These are phyloP conservation scores for Brachionus plicatilis DNA, from an alignment of 1,140 invertebrate genomes.

Conservation along the genomic window DNA sequence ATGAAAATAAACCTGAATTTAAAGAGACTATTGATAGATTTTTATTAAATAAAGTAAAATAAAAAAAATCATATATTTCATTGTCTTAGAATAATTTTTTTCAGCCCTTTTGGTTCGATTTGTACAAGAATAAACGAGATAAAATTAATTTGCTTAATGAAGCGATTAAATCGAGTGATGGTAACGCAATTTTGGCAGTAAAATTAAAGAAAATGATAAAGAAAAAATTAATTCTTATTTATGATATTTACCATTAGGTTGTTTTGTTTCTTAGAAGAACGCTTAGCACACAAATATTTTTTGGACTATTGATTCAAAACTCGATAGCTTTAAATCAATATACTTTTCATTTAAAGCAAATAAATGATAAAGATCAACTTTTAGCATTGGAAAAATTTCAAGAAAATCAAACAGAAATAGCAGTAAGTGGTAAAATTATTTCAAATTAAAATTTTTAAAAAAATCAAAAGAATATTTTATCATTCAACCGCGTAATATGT, in stretches of 20 bases:
- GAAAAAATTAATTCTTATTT: not conserved
- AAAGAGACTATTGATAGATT: not conserved
- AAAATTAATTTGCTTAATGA: slow-evolving; percentile 11
- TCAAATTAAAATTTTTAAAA: not conserved
- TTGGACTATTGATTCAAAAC: not conserved
- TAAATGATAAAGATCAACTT: not conserved
- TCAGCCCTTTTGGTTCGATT: not conserved
- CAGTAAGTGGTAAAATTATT: not conserved
- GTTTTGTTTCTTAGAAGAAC: not conserved
- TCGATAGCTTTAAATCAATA: slow-evolving; percentile 6
- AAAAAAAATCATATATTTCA: not conserved
- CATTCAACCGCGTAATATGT: not conserved
- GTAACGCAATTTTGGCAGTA: slow-evolving; percentile 11
- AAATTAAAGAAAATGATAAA: not conserved
- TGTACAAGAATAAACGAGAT: slow-evolving; percentile 25
- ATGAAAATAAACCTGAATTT: not conserved
- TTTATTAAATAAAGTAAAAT: slow-evolving; percentile 16
- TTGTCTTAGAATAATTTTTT: not conserved
- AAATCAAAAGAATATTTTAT: not conserved
- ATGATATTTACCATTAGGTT: not conserved
- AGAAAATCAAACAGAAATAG: not conserved
- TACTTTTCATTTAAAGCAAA: slow-evolving; percentile 7
- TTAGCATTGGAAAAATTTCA: not conserved
- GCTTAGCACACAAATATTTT: not conserved
- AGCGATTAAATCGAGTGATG: not conserved